Conservation (phyloP, 2,797 vertebrate species). For the Anguilla megastoma region DNA sequence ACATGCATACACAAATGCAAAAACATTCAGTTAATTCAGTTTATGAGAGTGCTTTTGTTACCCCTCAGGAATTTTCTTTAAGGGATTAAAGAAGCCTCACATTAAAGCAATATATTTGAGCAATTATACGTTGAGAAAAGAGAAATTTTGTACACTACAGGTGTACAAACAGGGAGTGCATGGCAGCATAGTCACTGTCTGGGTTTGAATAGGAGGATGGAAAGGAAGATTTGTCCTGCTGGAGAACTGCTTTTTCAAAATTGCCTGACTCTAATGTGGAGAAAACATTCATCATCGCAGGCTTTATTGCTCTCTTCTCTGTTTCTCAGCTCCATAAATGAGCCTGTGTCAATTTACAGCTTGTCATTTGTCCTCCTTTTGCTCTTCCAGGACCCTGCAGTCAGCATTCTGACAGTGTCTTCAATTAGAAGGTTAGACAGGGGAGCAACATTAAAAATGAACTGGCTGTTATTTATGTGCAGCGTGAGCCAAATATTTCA, state of each 20-base stretch:
- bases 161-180: background rate
- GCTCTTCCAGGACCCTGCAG: background rate
- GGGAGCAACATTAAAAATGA: conserved; percentile 5
- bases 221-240: background rate
- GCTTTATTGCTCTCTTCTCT: conserved; percentile 42
- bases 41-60: background rate
- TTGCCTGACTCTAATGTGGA: background rate
- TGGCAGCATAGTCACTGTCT: background rate
- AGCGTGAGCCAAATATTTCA: conserved; percentile 19
- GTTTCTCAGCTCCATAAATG: conserved; percentile 39
- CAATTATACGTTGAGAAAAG: background rate
- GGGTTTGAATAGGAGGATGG: background rate
- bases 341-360: background rate
- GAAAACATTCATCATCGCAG: conserved; percentile 28
- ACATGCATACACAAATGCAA: background rate
- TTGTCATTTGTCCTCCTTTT: background rate
- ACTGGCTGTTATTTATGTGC: conserved; percentile 23
- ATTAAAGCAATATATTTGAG: background rate
- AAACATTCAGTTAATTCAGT: background rate
- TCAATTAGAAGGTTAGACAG: conserved; percentile 19
- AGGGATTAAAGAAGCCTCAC: background rate
- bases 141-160: too few species aligned
- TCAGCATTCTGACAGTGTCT: conserved; percentile 16
- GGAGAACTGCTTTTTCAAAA: background rate
- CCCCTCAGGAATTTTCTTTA: background rate